phyloP scores from a whole-genome alignment of 2,113 vertebrate genomes.

The Merops nubicus region DNA sequence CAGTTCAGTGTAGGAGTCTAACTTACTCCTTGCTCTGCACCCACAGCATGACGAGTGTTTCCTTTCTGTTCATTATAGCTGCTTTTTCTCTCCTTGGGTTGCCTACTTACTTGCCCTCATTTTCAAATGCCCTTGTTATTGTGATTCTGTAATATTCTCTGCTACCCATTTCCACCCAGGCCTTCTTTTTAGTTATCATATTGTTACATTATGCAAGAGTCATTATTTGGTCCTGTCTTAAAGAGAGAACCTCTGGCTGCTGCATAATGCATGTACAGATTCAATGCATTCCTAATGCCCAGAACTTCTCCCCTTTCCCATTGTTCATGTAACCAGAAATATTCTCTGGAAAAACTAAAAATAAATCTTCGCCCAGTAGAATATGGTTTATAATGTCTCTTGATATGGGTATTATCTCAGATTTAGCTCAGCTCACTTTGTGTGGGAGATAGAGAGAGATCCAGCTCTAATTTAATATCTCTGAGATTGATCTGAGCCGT shows the following conservation, averaged over 20 bases:
- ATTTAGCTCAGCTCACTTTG: conserved; percentile 21
- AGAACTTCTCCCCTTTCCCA: conserved; percentile 28
- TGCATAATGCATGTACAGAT: conserved; percentile 57
- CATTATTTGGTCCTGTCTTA: conserved; percentile 35
- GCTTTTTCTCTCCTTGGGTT: not conserved
- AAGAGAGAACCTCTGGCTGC: conserved; percentile 39
- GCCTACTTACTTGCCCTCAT: not conserved
- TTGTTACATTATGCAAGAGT: conserved; percentile 45
- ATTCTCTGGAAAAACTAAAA: conserved; percentile 54
- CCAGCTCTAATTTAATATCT: conserved; percentile 61
- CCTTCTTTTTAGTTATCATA: conserved; percentile 7
- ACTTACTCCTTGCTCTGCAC: not conserved
- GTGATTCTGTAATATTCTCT: conserved; percentile 13
- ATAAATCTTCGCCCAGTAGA: conserved; percentile 40
- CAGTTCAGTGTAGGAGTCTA: not conserved
- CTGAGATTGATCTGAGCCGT: conserved; percentile 56
- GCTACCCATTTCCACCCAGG: not conserved
- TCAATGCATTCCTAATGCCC: conserved; percentile 62
- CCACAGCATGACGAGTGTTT: not conserved
- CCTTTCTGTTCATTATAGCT: conserved; percentile 1
- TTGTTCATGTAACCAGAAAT: conserved; percentile 50
- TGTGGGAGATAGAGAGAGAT: conserved; percentile 17
- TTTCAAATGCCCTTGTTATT: conserved; percentile 41
- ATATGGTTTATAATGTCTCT: conserved; percentile 17
- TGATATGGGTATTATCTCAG: conserved; percentile 37